Base-by-base conservation (phyloP, 2,797 vertebrate species). In the Phyllotis vaccarum region DNA sequence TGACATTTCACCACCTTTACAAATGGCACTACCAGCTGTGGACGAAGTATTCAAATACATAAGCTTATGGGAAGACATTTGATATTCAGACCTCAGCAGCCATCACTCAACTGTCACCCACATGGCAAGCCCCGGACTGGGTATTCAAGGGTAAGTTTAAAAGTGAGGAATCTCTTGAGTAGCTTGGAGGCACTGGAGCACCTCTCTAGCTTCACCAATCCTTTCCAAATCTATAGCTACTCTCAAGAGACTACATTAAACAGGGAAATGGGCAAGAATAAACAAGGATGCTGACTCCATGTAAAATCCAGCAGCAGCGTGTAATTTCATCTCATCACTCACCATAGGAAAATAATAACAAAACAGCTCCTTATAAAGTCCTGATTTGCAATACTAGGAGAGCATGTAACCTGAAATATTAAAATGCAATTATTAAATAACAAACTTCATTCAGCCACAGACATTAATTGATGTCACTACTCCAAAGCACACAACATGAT, bases 381-480 rank as follows among this genome's bases (percentile, higher is more conserved):
- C 75, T 89, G 92, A 98, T 98, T 97, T 97, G 96, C 92, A 96
- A 83, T 96, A 97, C 92, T 52, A 94, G 93, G 95, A 94, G 94
- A 97, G 96, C 97, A 97, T 96, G 97, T 96, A 97, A 98, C 97
- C 96, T 98, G 96, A 96, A 95, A 94, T 97, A 97, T 96, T 97
- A 97, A 98, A 97, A 96, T 96, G 93, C 95, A 97, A 97, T 98
- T 97, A 98, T 97, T 97, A 96, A 96, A 97, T 97, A 97, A 97
- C 92, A 96, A 97, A 95, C 95, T 97, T 97, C 96, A 96, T 94
- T 95, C 93, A 95, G 95, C 90, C 94, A 93, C 96, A 95, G 96
- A 94, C 87, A 97, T 96, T 97, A 97, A 98, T 97, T 97, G 92
- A 95, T 96, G 82, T 97, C 95, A 96, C 93, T 89, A 94, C 82